Evolutionary conservation across 2,113 vertebrate genomes (phyloP).

Genomic region (Pyxicephalus adspersus): DNA sequence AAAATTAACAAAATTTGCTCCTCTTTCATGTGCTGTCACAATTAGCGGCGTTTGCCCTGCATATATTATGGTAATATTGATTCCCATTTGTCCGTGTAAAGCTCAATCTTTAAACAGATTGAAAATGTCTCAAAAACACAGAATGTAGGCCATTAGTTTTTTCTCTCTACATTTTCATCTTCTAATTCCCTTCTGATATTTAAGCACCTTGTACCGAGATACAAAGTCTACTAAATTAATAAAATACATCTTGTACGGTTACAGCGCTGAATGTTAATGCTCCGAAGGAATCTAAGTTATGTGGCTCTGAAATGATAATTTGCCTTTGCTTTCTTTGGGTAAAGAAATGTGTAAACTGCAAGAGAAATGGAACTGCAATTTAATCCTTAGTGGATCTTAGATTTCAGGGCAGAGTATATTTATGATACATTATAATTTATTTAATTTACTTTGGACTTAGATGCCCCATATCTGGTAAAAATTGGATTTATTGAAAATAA

Average conservation of each 20-base stretch:
- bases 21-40: conserved; percentile 48
- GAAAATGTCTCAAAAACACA: conserved; percentile 56
- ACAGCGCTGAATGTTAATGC: conserved; percentile 47
- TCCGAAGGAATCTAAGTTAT: neutral
- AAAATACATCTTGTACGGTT: conserved; percentile 54
- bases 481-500: too few relatives aligned
- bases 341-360: conserved; percentile 39
- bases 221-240: conserved; percentile 57
- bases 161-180: conserved; percentile 52
- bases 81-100: conserved; percentile 55
- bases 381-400: neutral
- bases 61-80: conserved; percentile 56
- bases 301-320: conserved; percentile 48
- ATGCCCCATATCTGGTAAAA: too few relatives aligned
- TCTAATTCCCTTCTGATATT: conserved; percentile 55
- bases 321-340: conserved; percentile 19
- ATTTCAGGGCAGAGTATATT: conserved; percentile 5
- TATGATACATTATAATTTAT: neutral
- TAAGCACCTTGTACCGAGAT: conserved; percentile 54
- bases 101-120: conserved; percentile 56
- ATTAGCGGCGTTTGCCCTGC: conserved; percentile 47
- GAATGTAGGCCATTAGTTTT: conserved; percentile 52
- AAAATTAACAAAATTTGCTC: conserved; percentile 56
- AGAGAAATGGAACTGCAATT: neutral
- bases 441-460: too few relatives aligned